Percentiles rank a stretch among this genome's conserved stretches.
These are phyloP conservation scores for Hybos culiciformis DNA, from an alignment of 2,888 invertebrate genomes.

Conservation along the genomic window DNA sequence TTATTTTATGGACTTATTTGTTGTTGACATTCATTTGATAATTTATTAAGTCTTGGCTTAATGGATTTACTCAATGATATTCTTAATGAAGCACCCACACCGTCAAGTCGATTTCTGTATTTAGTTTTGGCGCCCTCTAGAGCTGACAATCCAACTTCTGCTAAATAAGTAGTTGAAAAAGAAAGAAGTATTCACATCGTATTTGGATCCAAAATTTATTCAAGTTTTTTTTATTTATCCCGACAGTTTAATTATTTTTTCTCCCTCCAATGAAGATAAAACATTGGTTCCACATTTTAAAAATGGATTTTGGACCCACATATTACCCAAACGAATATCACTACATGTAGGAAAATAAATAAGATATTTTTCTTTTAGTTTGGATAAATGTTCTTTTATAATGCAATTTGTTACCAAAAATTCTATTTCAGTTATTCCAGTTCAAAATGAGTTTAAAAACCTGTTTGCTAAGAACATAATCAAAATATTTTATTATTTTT, in stretches of 20 bases:
- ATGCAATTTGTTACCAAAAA: too few relatives aligned
- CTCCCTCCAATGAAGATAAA: too few relatives aligned
- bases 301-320: too few relatives aligned
- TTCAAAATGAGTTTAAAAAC: too few relatives aligned
- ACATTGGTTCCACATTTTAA: too few relatives aligned
- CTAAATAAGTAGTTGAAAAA: constrained; percentile 13
- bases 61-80: background rate
- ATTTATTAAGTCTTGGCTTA: background rate
- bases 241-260: constrained; percentile 14
- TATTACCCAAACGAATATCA: too few relatives aligned
- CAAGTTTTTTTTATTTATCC: constrained; percentile 13
- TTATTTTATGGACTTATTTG: background rate
- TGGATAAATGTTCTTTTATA: too few relatives aligned
- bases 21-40: background rate
- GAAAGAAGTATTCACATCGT: constrained; percentile 13
- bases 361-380: too few relatives aligned
- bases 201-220: constrained; percentile 8
- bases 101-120: background rate
- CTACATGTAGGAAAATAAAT: too few relatives aligned
- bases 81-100: background rate
- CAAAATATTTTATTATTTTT: too few relatives aligned
- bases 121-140: background rate
- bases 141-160: constrained; percentile 3
- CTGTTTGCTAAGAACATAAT: too few relatives aligned
- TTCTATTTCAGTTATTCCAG: too few relatives aligned